Evolutionary conservation across 2,797 vertebrate genomes (phyloP).

Genomic region (Typhlichthys subterraneus): DNA sequence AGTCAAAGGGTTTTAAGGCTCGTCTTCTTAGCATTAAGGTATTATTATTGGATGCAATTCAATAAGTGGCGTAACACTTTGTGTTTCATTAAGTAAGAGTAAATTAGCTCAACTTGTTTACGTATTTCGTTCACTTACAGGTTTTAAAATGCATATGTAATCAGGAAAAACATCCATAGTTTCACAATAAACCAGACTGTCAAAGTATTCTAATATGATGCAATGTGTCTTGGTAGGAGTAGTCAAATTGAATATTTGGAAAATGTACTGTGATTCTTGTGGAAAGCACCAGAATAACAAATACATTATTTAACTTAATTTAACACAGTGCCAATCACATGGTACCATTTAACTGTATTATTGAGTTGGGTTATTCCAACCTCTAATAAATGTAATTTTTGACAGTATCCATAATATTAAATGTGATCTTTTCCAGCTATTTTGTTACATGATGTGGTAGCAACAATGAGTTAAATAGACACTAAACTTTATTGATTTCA

Average conservation of each 20-base stretch:
- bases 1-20: not conserved
- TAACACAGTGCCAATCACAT: conserved; percentile 14
- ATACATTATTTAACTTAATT: not conserved
- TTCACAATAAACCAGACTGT: not conserved
- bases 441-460: no score
- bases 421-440: not conserved
- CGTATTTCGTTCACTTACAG: not conserved
- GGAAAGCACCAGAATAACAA: not conserved
- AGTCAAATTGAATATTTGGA: not conserved
- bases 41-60: not conserved
- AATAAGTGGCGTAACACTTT: not conserved
- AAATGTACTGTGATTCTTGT: not conserved
- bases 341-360: not conserved
- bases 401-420: not conserved
- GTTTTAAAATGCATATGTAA: not conserved
- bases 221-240: not conserved
- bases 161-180: not conserved
- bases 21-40: not conserved
- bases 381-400: no score
- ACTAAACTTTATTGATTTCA: no score
- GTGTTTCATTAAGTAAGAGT: not conserved
- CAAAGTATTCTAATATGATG: not conserved
- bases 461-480: no score
- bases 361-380: no score
- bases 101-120: conserved; percentile 3